Evolutionary conservation across 1,140 invertebrate genomes (phyloP).

Genomic region (Bombus pyrosoma): DNA sequence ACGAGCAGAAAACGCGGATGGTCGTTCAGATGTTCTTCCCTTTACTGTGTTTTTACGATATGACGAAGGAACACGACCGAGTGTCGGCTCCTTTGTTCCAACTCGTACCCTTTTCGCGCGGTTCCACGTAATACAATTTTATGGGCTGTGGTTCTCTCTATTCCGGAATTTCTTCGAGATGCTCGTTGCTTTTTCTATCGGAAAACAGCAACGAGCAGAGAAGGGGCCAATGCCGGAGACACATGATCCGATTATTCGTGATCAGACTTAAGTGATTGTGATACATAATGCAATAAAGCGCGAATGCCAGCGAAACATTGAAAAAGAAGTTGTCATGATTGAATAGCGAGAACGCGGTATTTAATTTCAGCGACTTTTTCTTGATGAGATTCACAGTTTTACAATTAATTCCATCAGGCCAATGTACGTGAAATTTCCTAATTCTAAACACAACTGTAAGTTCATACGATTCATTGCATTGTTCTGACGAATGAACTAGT

Average conservation of each 20-base stretch:
- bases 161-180: slow-evolving; percentile 48
- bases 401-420: neutral
- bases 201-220: neutral
- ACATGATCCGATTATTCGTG: slow-evolving; percentile 25
- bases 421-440: neutral
- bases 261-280: neutral
- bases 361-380: neutral
- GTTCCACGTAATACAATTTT: slow-evolving; percentile 61
- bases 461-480: too few species aligned
- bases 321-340: neutral
- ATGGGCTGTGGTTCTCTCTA: slow-evolving; percentile 23
- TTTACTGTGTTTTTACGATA: slow-evolving; percentile 60
- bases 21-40: slow-evolving; percentile 34
- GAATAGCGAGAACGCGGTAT: neutral
- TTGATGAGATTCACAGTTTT: neutral
- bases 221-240: neutral
- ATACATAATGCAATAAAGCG: slow-evolving; percentile 22
- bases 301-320: too few species aligned
- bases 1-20: slow-evolving; percentile 29
- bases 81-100: slow-evolving; percentile 51
- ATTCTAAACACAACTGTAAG: too few species aligned
- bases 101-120: neutral
- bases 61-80: slow-evolving; percentile 45
- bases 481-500: too few species aligned
- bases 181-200: slow-evolving; percentile 3